Evolutionary conservation across 1,140 invertebrate genomes (phyloP), one percentile per base, ranked within the genome.

Genomic region (Fopius arisanus): DNA sequence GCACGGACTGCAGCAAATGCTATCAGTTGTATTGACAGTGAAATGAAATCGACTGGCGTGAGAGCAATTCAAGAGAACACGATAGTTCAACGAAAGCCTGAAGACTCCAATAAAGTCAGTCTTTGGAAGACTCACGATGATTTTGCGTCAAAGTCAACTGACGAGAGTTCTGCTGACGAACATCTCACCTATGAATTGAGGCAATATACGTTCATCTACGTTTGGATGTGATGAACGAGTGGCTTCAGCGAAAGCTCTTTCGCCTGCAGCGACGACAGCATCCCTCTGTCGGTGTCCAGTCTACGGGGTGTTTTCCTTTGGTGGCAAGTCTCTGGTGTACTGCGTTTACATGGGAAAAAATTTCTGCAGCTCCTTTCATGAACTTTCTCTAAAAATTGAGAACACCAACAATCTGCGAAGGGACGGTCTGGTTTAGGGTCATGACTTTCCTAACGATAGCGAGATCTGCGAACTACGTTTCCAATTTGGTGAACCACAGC

Each of bases 381-480:
- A 74, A 78, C 16, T 73, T 54, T 9, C 77, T 67, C 37, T 83
- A 82, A 48, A 76, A 82, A 33, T 81, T 79, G 10, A 82, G 7
- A 41, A 78, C 74, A 0, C 80, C 81, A 82, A 31, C 59, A 80
- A 89, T n/a, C 80, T 28, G 16, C 83, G 63, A 14, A 75, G 21
- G 6, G n/a, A 9, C n/a, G n/a, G n/a, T n/a, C n/a, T n/a, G n/a
- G n/a, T n/a, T n/a, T n/a, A n/a, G n/a, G n/a, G n/a, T n/a, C n/a
- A n/a, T n/a, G n/a, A n/a, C n/a, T n/a, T n/a, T n/a, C n/a, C n/a
- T n/a, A n/a, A n/a, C n/a, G n/a, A n/a, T n/a, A n/a, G n/a, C n/a
- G n/a, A n/a, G n/a, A n/a, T n/a, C n/a, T n/a, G n/a, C n/a, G n/a
- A n/a, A n/a, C n/a, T n/a, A n/a, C n/a, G n/a, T n/a, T n/a, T n/a